A percentile compares a stretch with the other conserved stretches of the same genome.
phyloP scores from a whole-genome alignment of 2,797 vertebrate species.

The Chrysocyon brachyurus region DNA sequence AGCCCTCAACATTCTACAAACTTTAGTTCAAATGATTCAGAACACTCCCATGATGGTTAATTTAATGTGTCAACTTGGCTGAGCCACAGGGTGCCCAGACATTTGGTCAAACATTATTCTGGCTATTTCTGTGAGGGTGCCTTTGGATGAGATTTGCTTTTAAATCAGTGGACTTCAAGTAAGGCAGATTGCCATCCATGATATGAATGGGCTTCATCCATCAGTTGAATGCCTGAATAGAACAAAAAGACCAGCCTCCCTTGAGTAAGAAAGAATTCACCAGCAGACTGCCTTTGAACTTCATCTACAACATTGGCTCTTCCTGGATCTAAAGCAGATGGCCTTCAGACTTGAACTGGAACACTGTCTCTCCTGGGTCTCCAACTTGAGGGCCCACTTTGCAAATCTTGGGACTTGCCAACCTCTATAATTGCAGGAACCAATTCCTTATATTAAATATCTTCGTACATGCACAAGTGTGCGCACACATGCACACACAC shows the following conservation, averaged over 20 bases:
- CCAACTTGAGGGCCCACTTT: neutral
- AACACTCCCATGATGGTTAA: neutral
- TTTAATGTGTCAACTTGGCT: neutral
- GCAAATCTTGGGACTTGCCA: neutral
- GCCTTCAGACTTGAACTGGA: neutral
- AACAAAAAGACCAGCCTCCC: neutral
- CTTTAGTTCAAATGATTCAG: neutral
- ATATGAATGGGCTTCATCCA: neutral
- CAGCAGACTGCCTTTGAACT: neutral
- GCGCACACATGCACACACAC: neutral
- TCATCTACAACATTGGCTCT: neutral
- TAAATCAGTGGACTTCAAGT: neutral
- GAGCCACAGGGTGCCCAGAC: neutral
- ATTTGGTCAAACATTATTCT: slow-evolving; percentile 32
- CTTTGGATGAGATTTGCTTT: neutral
- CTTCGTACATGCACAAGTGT: neutral
- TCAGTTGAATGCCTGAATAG: neutral
- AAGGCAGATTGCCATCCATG: neutral
- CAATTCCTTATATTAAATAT: neutral
- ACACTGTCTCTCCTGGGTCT: neutral
- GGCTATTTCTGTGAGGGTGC: neutral
- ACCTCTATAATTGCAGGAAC: neutral
- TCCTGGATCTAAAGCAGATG: neutral
- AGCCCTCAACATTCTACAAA: neutral
- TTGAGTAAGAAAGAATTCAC: neutral